A percentile compares a stretch with the other conserved stretches of the same genome.
phyloP scores from a whole-genome alignment of 1,140 invertebrate genomes.

The Pseudomyrmex dendroicus region DNA sequence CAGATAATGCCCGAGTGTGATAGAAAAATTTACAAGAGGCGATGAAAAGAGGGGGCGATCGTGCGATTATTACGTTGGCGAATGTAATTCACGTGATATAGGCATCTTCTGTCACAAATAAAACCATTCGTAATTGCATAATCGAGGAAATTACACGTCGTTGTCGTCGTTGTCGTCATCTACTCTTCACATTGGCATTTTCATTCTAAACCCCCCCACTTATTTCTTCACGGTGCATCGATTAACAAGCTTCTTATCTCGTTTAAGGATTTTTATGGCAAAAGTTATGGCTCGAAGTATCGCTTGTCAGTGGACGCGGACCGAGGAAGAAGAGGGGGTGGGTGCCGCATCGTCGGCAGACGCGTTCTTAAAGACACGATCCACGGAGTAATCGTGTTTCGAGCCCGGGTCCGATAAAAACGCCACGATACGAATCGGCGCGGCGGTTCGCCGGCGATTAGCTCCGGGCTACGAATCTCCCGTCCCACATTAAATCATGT shows the following conservation, averaged over 20 bases:
- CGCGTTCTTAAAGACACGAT: slow-evolving; percentile 73
- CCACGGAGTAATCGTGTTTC: slow-evolving; percentile 72
- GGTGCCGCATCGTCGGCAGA: slow-evolving; percentile 68
- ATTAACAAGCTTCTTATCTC: slow-evolving; percentile 77
- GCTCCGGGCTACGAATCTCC: slow-evolving; percentile 76
- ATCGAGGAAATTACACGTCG: slow-evolving; percentile 56
- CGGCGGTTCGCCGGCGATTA: slow-evolving; percentile 75
- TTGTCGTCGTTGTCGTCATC: neutral
- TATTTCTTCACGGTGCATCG: slow-evolving; percentile 68
- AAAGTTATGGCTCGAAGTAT: slow-evolving; percentile 68
- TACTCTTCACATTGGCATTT: slow-evolving; percentile 49
- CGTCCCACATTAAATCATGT: slow-evolving; percentile 72
- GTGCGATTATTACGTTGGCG: slow-evolving; percentile 21
- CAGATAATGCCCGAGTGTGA: neutral
- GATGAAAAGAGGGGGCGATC: slow-evolving; percentile 1
- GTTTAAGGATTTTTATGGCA: slow-evolving; percentile 75
- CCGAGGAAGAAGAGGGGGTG: slow-evolving; percentile 11
- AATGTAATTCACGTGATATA: slow-evolving; percentile 2
- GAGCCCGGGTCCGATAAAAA: slow-evolving; percentile 73
- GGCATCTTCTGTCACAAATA: neutral
- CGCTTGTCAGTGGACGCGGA: slow-evolving; percentile 58
- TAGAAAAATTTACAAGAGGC: neutral
- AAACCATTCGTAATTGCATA: slow-evolving; percentile 40
- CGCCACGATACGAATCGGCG: slow-evolving; percentile 80
- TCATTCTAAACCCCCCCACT: slow-evolving; percentile 57